Evolutionary conservation across 2,888 invertebrate species (phyloP), one percentile per base, ranked within the genome.

Genomic region (Cryptus viduatorius): DNA sequence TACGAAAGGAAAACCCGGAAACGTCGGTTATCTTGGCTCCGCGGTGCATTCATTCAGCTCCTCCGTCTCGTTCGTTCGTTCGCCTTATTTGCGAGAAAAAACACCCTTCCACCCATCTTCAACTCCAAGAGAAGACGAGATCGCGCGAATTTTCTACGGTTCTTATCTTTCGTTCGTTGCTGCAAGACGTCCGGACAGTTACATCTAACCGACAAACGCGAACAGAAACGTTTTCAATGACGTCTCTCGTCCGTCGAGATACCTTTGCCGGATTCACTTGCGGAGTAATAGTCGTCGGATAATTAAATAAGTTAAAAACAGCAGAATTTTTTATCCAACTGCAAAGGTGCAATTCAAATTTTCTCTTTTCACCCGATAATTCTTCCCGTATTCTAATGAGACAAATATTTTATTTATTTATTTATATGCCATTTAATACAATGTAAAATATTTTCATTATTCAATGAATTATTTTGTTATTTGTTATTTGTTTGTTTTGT

Each of bases 111-210:
- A 37, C 37, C 37, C 4, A 4, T 37, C 37, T 37, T 5, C 7
- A 5, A 1, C 7, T 37, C 37, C 37, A 8, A 37, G 37, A 8
- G 1, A 37, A 24, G 56, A 56, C 56, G 56, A 56, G 56, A 56
- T 56, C 24, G 56, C 56, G 19, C 24, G 10, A 12, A 56, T 19
- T 56, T 56, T 56, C 24, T 24, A 19, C 10, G 19, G 19, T 24
- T 56, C 19, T 56, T 56, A 56, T 56, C 56, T 24, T 56, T 24
- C 56, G 24, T 56, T 56, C 24, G 19, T 56, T 24, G 56, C 24
- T 56, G 56, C 56, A 8, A 56, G 56, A 56, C 56, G 19, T 8
- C 46, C 24, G 37, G 37, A 37, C 19, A 19, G 56, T 8, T 56
- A 56, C 56, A 24, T 56, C 24, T 56, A 24, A 24, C 56, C 24